Percentiles rank a stretch among this genome's conserved stretches.
Evolutionary conservation across 2,888 invertebrate species (phyloP).

Genomic region (Drosophila formosana): DNA sequence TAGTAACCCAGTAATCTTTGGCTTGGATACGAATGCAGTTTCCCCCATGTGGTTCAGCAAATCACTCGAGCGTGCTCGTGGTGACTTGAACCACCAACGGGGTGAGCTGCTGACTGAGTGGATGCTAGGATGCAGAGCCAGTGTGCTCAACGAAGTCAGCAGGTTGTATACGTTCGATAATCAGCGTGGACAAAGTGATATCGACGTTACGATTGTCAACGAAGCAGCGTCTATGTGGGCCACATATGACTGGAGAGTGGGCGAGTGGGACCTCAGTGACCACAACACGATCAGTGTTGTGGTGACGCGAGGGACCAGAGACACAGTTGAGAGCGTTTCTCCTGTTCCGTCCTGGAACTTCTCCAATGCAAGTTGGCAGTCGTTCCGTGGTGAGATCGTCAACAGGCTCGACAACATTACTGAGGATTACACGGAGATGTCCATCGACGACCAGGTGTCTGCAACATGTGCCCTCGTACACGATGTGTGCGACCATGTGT

Average conservation of each 20-base stretch:
- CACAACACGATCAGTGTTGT: constrained; percentile 35
- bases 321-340: constrained; percentile 31
- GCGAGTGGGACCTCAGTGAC: constrained; percentile 33
- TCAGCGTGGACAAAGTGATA: too few species aligned
- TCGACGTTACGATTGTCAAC: too few species aligned
- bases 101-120: too few species aligned
- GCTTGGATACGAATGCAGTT: constrained; percentile 26
- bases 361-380: constrained; percentile 17
- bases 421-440: too few species aligned
- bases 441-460: constrained; percentile 13
- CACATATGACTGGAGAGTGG: constrained; percentile 1
- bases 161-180: too few species aligned
- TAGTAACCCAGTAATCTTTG: constrained; percentile 9
- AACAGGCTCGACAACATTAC: too few species aligned
- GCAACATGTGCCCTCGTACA: constrained; percentile 15
- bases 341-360: constrained; percentile 29
- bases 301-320: constrained; percentile 1
- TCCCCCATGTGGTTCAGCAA: constrained; percentile 38
- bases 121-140: too few species aligned
- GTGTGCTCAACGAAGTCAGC: too few species aligned
- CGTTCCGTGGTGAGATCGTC: constrained; percentile 20
- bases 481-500: constrained; percentile 8
- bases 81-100: too few species aligned
- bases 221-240: too few species aligned
- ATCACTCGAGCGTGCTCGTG: too few species aligned